Evolutionary conservation across 2,113 vertebrate species (phyloP).

Genomic region (Xiphophorus hellerii): DNA sequence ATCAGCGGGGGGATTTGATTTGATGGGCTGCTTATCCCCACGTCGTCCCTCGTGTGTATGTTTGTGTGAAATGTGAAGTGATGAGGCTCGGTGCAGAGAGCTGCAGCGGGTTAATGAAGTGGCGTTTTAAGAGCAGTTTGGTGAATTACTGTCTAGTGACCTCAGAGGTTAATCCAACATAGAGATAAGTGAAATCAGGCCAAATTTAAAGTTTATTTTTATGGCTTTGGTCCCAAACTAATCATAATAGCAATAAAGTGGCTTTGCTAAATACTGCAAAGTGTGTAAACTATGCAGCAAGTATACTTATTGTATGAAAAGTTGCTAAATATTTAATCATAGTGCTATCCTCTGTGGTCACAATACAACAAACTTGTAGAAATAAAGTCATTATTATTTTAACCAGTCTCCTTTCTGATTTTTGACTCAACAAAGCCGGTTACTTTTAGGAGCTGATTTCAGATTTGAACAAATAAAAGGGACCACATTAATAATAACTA

Average conservation of each 20-base stretch:
- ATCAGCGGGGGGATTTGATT: slow-evolving; percentile 56
- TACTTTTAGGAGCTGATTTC: too few relatives aligned
- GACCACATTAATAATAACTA: background rate
- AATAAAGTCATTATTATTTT: too few relatives aligned
- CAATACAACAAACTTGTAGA: too few relatives aligned
- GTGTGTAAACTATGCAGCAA: too few relatives aligned
- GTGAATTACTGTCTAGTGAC: slow-evolving; percentile 35
- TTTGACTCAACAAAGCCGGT: too few relatives aligned
- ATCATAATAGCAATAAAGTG: background rate
- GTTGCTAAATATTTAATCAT: too few relatives aligned
- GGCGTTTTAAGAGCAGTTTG: slow-evolving; percentile 37
- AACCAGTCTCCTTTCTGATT: too few relatives aligned
- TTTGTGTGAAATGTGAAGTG: slow-evolving; percentile 18
- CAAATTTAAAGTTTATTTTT: background rate
- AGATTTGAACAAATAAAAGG: background rate
- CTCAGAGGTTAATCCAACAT: slow-evolving; percentile 29
- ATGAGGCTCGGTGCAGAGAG: slow-evolving; percentile 35
- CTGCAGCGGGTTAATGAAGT: slow-evolving; percentile 58
- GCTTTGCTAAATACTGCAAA: too few relatives aligned
- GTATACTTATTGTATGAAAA: too few relatives aligned
- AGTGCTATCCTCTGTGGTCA: too few relatives aligned
- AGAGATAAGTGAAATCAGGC: slow-evolving; percentile 18
- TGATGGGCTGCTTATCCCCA: slow-evolving; percentile 55
- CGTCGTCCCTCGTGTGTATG: slow-evolving; percentile 6
- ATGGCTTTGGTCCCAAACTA: background rate